phyloP scores from a whole-genome alignment of 1,140 invertebrate species.

The Eumaeus atala region DNA sequence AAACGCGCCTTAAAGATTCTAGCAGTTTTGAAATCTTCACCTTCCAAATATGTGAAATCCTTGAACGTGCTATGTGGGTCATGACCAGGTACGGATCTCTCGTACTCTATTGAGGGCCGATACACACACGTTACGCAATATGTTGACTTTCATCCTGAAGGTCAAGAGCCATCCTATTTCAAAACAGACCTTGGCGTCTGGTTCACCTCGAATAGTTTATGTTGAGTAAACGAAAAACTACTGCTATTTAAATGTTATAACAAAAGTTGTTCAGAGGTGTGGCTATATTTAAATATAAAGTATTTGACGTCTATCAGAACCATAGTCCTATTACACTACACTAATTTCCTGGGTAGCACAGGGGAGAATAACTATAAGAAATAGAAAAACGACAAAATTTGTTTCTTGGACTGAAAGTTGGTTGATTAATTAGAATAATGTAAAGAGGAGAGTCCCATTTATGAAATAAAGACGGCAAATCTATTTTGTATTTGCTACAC shows the following conservation, averaged over 20 bases:
- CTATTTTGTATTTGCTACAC: no score
- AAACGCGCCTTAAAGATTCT: conserved; percentile 62
- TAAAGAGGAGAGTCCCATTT: no score
- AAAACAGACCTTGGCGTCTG: conserved; percentile 68
- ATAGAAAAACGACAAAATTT: no score
- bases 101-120: conserved; percentile 65
- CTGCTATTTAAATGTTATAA: conserved; percentile 17
- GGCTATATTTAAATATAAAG: conserved; percentile 8
- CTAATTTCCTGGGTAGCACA: background rate
- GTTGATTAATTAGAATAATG: no score
- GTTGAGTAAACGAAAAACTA: conserved; percentile 39
- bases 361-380: no score
- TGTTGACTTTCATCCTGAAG: conserved; percentile 74
- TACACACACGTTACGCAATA: conserved; percentile 60
- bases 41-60: conserved; percentile 73
- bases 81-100: conserved; percentile 59
- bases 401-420: no score
- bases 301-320: no score
- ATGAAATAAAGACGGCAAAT: no score
- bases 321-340: conserved; percentile 8
- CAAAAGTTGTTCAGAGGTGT: conserved; percentile 7
- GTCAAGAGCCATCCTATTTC: conserved; percentile 74
- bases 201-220: conserved; percentile 58
- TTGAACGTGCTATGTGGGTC: conserved; percentile 69
- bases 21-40: conserved; percentile 66